Percentiles rank a stretch among this genome's conserved stretches.
These are phyloP conservation scores for Xestobium rufovillosum DNA, from an alignment of 2,888 invertebrate genomes.

Conservation along the genomic window DNA sequence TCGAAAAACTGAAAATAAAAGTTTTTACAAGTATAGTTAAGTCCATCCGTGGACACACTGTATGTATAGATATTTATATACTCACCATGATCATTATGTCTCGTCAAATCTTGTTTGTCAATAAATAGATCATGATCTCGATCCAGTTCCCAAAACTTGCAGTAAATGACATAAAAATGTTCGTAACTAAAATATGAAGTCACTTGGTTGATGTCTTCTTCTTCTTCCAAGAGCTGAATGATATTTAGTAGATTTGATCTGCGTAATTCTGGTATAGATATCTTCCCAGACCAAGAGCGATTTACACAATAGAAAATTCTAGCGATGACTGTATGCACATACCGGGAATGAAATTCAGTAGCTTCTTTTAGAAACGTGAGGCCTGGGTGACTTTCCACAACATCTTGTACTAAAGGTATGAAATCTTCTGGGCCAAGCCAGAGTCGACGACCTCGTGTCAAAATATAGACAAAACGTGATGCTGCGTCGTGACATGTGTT, in stretches of 20 bases:
- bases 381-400: slow-evolving; percentile 98
- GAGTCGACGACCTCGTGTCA: slow-evolving; percentile 64
- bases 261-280: slow-evolving; percentile 81
- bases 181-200: slow-evolving; percentile 93
- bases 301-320: slow-evolving; percentile 96
- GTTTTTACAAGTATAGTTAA: too few species aligned
- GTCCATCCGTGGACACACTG: too few species aligned
- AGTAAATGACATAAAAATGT: slow-evolving; percentile 99
- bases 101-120: slow-evolving; percentile 84
- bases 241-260: slow-evolving; percentile 83
- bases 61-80: too few species aligned
- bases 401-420: slow-evolving; percentile 89
- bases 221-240: slow-evolving; percentile 80
- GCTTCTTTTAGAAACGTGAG: slow-evolving; percentile 95
- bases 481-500: slow-evolving; percentile 81
- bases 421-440: slow-evolving; percentile 82
- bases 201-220: slow-evolving; percentile 95
- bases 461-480: slow-evolving; percentile 79
- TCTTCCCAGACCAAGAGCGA: slow-evolving; percentile 91
- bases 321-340: slow-evolving; percentile 97
- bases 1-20: too few species aligned
- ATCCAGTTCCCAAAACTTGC: slow-evolving; percentile 99
- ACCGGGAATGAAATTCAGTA: slow-evolving; percentile 97
- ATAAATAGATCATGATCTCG: slow-evolving; percentile 96
- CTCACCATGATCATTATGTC: slow-evolving; percentile 93